These are phyloP conservation scores for Nothoprocta perdicaria DNA, from an alignment of 2,113 vertebrate genomes.

Conservation along the genomic window DNA sequence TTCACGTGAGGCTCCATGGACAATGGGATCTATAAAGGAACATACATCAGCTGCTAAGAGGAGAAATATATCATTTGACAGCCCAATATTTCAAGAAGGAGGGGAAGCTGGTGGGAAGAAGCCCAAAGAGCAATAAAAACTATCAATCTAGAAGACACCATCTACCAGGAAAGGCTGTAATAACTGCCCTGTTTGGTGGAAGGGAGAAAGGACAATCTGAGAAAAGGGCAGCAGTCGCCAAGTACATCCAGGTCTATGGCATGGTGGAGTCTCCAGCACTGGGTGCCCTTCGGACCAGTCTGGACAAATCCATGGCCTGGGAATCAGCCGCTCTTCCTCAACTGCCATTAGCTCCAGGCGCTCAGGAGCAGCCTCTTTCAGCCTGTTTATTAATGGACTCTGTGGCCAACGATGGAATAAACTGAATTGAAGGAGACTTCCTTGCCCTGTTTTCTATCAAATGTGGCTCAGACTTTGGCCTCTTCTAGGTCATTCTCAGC, in stretches of 20 bases:
- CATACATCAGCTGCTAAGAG: background rate
- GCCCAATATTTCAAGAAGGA: background rate
- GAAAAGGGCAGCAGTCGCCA: background rate
- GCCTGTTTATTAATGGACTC: background rate
- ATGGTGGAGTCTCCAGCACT: background rate
- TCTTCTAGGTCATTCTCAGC: background rate
- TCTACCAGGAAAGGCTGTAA: background rate
- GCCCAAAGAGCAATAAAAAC: background rate
- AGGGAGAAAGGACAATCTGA: background rate
- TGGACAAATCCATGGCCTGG: background rate
- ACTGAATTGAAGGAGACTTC: background rate
- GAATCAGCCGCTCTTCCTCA: background rate
- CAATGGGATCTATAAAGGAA: constrained; percentile 15
- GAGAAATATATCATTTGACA: constrained; percentile 9
- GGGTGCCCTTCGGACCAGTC: background rate
- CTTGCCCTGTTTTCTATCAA: background rate
- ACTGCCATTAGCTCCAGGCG: background rate
- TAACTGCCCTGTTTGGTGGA: background rate
- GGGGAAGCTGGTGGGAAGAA: background rate
- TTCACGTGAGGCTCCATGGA: constrained; percentile 33
- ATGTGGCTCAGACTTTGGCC: background rate
- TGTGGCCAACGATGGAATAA: background rate
- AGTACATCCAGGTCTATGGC: background rate
- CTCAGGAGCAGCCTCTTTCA: background rate
- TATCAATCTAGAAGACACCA: background rate